phyloP scores from a whole-genome alignment of 1,140 invertebrate genomes.

The Camponotus pennsylvanicus region DNA sequence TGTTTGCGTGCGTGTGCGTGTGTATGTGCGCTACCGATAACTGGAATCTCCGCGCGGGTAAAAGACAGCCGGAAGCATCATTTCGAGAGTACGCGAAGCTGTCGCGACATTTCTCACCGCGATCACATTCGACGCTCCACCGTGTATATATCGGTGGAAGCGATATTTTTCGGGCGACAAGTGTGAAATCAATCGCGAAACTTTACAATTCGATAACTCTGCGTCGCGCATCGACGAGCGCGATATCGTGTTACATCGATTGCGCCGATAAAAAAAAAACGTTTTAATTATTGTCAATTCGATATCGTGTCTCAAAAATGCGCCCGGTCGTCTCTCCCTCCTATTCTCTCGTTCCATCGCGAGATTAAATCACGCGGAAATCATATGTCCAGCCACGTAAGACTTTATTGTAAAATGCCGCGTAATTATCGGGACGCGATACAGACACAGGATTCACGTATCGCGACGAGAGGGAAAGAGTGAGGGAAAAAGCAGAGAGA shows the following conservation, averaged over 20 bases:
- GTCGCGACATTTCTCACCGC: not conserved
- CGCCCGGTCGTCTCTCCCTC: not conserved
- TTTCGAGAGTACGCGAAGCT: not conserved
- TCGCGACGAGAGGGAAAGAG: not conserved
- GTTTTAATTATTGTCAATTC: slow-evolving; percentile 29
- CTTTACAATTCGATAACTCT: slow-evolving; percentile 25
- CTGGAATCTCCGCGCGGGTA: slow-evolving; percentile 15
- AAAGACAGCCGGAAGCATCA: slow-evolving; percentile 9
- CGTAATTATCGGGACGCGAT: slow-evolving; percentile 8
- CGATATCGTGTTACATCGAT: not conserved
- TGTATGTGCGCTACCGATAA: not conserved
- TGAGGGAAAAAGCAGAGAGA: no score
- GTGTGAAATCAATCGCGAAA: slow-evolving; percentile 26
- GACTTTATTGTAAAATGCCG: not conserved
- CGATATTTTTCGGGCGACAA: slow-evolving; percentile 36
- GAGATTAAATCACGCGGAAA: slow-evolving; percentile 20
- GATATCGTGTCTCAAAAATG: not conserved
- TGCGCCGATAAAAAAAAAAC: not conserved
- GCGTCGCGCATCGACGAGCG: not conserved
- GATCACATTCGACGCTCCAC: not conserved
- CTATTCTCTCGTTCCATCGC: not conserved
- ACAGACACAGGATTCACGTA: not conserved
- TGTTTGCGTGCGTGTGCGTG: not conserved
- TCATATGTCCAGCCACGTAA: not conserved
- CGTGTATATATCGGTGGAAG: not conserved